Percentiles rank a stretch among this genome's conserved stretches.
These are phyloP conservation scores for Agelastica alni DNA, from an alignment of 2,888 invertebrate species.

Conservation along the genomic window DNA sequence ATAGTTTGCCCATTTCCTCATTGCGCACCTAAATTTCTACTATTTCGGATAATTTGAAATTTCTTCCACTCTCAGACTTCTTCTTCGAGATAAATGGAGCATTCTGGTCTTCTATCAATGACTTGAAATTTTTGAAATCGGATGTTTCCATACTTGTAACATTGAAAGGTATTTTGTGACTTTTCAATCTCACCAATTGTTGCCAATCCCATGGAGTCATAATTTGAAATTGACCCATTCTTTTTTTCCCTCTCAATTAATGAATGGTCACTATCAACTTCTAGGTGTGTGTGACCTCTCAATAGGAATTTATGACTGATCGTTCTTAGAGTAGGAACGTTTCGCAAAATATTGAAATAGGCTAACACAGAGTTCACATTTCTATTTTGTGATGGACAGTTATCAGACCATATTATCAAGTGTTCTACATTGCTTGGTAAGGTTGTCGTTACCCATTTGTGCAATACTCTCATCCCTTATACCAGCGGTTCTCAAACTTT, in stretches of 20 bases:
- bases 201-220: slow-evolving; percentile 22
- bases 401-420: slow-evolving; percentile 21
- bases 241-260: slow-evolving; percentile 24
- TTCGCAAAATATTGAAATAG: not conserved
- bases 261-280: slow-evolving; percentile 24
- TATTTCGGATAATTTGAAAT: too few relatives aligned
- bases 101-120: too few relatives aligned
- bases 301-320: slow-evolving; percentile 28
- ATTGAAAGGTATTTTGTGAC: slow-evolving; percentile 12
- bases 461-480: too few relatives aligned
- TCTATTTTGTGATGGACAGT: slow-evolving; percentile 5
- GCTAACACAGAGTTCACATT: not conserved
- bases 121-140: slow-evolving; percentile 18
- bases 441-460: too few relatives aligned
- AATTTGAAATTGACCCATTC: slow-evolving; percentile 13
- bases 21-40: too few relatives aligned
- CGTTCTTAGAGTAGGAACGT: slow-evolving; percentile 17
- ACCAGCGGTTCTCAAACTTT: too few relatives aligned
- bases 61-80: too few relatives aligned
- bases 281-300: slow-evolving; percentile 30
- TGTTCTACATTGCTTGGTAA: too few relatives aligned
- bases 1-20: too few relatives aligned
- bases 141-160: slow-evolving; percentile 24
- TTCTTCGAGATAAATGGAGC: too few relatives aligned
- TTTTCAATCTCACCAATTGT: slow-evolving; percentile 11